Base-by-base conservation (phyloP, 2,888 invertebrate species). In the Chrysina gloriosa region DNA sequence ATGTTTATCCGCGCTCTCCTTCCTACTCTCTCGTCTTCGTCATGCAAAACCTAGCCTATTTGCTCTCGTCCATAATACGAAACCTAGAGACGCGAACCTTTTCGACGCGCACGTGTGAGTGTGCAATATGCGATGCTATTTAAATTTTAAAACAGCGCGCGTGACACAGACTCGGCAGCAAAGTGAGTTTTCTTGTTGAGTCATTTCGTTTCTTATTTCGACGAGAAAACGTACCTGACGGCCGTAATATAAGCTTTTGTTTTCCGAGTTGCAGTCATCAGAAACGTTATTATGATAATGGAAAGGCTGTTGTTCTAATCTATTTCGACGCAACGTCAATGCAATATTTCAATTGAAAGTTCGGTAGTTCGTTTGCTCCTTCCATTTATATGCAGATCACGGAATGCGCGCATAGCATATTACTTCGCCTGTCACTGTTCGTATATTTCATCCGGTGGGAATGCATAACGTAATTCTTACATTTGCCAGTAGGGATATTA, bases 131-230 rank as follows among this genome's bases (percentile, higher is more conserved):
- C 25, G 27, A 61, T 27, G 58, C 58, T 39, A 61, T 61, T 61
- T 61, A 61, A 61, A 61, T 61, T 61, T 61, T 61, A 61, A 61
- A 61, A 42, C 19, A 61, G 42, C 27, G 39, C 58, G 42, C 16
- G 39, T 36, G 27, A 23, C 36, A 29, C 3, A 42, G 27, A 42
- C 58, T 27, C 29, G 58, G 27, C 16, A 61, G 27, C 58, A 61
- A 61, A 61, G 58, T 61, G 58, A 42, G 58, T 61, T 61, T 61
- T 27, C 58, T 61, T 61, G 58, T 61, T 42, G 58, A 61, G 16
- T 27, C 45, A 27, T 61, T 61, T 45, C 58, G 42, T 42, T 36
- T 42, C 58, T 61, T 61, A 61, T 61, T 61, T 61, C 58, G 16
- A 4, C 42, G 14, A 4, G 27, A 27, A 61, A 42, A 61, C 27